These are phyloP conservation scores for Catamblyrhynchus diadema DNA, from an alignment of 2,797 vertebrate genomes.

Conservation along the genomic window DNA sequence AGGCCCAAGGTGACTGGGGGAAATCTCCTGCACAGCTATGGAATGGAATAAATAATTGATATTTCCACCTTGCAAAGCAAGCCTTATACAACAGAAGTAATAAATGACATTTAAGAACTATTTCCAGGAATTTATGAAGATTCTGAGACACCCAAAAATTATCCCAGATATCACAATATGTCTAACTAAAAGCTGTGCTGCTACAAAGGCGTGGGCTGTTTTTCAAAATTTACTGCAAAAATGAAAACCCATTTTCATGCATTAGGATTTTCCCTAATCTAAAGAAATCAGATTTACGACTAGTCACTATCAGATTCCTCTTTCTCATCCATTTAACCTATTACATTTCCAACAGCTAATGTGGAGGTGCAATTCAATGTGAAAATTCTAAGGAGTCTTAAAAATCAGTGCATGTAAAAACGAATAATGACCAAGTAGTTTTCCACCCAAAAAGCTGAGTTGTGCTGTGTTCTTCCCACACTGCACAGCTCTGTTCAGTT, in stretches of 20 bases:
- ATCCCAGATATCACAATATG: neutral
- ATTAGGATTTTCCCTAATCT: neutral
- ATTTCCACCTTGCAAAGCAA: neutral
- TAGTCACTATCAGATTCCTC: neutral
- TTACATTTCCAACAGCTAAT: neutral
- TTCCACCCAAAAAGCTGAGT: neutral
- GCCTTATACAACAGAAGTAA: neutral
- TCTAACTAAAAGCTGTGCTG: neutral
- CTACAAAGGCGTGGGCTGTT: fast-evolving
- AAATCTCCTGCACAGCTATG: neutral
- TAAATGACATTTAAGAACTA: neutral
- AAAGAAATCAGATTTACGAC: neutral
- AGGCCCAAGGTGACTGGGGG: neutral
- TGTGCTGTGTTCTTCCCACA: neutral
- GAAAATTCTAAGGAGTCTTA: neutral
- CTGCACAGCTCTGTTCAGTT: neutral
- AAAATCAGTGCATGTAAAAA: neutral
- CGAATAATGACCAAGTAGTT: neutral
- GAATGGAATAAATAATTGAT: neutral
- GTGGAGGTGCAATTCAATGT: neutral
- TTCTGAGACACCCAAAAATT: neutral
- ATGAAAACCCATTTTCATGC: neutral
- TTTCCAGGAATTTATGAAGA: neutral
- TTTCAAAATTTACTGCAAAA: neutral
- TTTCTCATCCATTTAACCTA: neutral